Conservation (phyloP, 2,888 invertebrate species). For the Drosophila lutescens region DNA sequence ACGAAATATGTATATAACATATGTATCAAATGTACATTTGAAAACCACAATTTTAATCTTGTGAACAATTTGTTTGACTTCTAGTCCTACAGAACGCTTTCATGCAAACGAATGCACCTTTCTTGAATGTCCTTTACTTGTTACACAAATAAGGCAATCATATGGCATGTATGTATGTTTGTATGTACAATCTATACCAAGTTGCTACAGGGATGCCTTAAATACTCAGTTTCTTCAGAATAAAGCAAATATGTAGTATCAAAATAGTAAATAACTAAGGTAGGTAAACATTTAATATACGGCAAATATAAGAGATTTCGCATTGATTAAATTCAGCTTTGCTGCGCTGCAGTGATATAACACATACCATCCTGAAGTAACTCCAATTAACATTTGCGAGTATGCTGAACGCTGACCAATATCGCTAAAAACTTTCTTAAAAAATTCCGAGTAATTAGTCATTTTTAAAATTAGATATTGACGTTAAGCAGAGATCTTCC, state of each 20-base stretch:
- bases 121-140: neutral
- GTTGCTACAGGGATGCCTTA: neutral
- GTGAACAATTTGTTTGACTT: no score
- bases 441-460: conserved; percentile 31
- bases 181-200: neutral
- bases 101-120: no score
- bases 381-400: conserved; percentile 94
- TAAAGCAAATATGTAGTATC: neutral
- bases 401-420: conserved; percentile 93
- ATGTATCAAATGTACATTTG: no score
- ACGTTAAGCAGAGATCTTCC: conserved; percentile 19
- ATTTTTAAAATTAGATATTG: conserved; percentile 37
- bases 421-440: conserved; percentile 84
- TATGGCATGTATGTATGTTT: neutral
- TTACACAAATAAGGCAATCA: neutral
- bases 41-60: no score
- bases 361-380: conserved; percentile 94
- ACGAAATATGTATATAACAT: no score
- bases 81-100: no score
- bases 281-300: neutral
- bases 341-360: conserved; percentile 18
- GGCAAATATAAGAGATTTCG: conserved; percentile 2
- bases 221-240: no score
- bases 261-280: no score
- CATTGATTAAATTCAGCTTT: neutral